Percentiles rank a stretch among this genome's conserved stretches.
Conservation (phyloP, 2,113 vertebrate species). For the Morone saxatilis region DNA sequence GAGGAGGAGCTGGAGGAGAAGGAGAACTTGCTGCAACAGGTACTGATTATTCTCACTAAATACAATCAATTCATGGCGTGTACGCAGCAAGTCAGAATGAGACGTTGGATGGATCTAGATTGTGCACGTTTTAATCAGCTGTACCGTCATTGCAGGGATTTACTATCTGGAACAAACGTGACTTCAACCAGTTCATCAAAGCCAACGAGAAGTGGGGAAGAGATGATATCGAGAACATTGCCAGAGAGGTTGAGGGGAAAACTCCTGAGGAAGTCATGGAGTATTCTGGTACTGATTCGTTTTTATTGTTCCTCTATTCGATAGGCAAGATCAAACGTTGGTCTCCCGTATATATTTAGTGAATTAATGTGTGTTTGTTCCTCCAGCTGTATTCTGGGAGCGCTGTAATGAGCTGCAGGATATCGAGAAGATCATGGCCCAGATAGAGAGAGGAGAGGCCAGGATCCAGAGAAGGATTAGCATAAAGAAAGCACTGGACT, state of each 20-base stretch:
- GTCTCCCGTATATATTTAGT: not conserved
- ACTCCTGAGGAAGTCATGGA: slow-evolving; percentile 99
- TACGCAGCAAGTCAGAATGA: not conserved
- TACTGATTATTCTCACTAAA: slow-evolving; percentile 54
- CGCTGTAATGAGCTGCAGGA: slow-evolving; percentile 98
- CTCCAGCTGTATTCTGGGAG: slow-evolving; percentile 97
- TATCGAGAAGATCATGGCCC: slow-evolving; percentile 99
- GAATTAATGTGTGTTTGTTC: not conserved
- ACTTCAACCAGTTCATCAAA: slow-evolving; percentile 99
- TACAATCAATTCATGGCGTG: not conserved
- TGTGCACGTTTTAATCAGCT: not conserved
- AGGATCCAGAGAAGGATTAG: slow-evolving; percentile 98
- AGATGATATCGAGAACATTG: slow-evolving; percentile 99
- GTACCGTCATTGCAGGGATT: slow-evolving; percentile 87
- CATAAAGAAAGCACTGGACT: slow-evolving; percentile 98
- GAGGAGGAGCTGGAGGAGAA: slow-evolving; percentile 98
- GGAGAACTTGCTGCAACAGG: slow-evolving; percentile 97
- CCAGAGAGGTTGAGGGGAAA: slow-evolving; percentile 97
- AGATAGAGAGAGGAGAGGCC: slow-evolving; percentile 98
- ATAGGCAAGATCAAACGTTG: not conserved
- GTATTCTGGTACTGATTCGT: slow-evolving; percentile 90
- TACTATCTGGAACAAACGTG: slow-evolving; percentile 99
- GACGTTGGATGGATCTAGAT: not conserved
- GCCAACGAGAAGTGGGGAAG: slow-evolving; percentile 99
- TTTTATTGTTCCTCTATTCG: not conserved